Conservation (phyloP, 1,140 invertebrate species). For the Homarus americanus region DNA sequence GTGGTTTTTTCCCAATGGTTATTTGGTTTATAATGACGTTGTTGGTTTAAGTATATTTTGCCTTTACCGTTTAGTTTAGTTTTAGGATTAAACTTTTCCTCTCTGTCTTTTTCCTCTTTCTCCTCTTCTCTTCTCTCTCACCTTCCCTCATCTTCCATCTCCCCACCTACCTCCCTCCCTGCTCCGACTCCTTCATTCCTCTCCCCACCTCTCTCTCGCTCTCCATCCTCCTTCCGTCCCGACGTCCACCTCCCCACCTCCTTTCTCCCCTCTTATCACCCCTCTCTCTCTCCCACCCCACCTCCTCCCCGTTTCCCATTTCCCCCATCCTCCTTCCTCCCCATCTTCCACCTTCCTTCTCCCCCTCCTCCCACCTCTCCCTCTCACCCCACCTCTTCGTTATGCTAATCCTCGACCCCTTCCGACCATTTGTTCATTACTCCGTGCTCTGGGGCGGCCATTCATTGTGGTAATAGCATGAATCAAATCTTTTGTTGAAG, state of each 20-base stretch:
- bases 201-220: neutral
- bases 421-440: slow-evolving; percentile 6
- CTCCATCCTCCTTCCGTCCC: slow-evolving; percentile 4
- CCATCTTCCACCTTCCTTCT: neutral
- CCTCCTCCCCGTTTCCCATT: too few species aligned
- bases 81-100: too few species aligned
- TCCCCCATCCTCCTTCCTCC: neutral
- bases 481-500: slow-evolving; percentile 5
- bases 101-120: neutral
- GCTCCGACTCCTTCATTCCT: neutral
- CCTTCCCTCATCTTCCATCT: neutral
- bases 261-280: neutral
- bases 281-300: neutral
- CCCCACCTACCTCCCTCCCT: neutral
- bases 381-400: neutral
- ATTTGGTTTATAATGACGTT: too few species aligned
- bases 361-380: neutral
- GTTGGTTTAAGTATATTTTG: too few species aligned
- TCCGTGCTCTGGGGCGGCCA: neutral
- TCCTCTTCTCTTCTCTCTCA: neutral
- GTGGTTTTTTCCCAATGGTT: too few species aligned
- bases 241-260: neutral
- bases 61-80: too few species aligned
- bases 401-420: neutral
- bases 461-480: slow-evolving; percentile 20